Conservation (phyloP, 2,797 vertebrate genomes). For the Pipistrellus nathusii region DNA sequence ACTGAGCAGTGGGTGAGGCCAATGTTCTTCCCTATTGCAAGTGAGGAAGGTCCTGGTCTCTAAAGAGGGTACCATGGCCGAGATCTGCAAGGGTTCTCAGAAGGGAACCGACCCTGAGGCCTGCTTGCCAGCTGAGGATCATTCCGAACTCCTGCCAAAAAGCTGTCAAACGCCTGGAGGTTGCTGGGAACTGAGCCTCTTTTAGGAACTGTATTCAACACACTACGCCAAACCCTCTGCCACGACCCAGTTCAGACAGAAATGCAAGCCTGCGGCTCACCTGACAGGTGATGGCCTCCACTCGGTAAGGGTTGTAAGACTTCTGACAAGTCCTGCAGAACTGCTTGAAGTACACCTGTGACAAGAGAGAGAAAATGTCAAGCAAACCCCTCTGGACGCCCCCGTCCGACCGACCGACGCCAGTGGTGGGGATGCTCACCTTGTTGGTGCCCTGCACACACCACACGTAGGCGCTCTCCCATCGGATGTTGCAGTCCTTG, state of each 20-base stretch:
- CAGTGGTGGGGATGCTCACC: conserved; percentile 84
- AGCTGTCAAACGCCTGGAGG: background rate
- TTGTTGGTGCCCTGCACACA: conserved; percentile 98
- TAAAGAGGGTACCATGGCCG: background rate
- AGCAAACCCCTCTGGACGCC: background rate
- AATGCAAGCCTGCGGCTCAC: conserved; percentile 85
- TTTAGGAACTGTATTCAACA: background rate
- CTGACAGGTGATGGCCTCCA: conserved; percentile 97
- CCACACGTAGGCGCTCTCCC: conserved; percentile 99
- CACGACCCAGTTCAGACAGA: background rate
- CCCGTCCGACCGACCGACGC: accelerated
- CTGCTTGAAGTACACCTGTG: conserved; percentile 98
- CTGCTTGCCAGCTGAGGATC: background rate
- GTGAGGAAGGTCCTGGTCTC: background rate
- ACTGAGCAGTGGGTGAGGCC: background rate
- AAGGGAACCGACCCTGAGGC: background rate
- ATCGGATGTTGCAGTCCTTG: conserved; percentile 96
- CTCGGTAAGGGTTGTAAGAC: conserved; percentile 97
- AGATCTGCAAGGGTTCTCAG: background rate
- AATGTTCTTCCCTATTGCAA: background rate
- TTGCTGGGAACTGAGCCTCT: background rate
- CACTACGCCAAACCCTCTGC: background rate
- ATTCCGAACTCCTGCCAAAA: background rate
- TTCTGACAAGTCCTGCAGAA: conserved; percentile 97
- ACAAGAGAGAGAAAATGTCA: background rate